Base-by-base conservation (phyloP, 2,797 vertebrate species). In the Microchirus variegatus region DNA sequence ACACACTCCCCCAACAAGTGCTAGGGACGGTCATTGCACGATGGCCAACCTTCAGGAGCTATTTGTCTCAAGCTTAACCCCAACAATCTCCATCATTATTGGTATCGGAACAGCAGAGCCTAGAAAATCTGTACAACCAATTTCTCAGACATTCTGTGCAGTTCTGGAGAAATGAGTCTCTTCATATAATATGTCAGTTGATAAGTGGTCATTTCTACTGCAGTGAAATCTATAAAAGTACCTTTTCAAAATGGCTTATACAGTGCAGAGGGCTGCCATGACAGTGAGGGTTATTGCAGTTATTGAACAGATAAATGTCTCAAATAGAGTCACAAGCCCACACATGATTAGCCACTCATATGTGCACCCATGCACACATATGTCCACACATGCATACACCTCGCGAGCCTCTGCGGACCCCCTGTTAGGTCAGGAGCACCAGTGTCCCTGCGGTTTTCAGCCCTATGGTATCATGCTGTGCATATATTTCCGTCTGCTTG, bases 401-500 rank as follows among this genome's bases (percentile, higher is more conserved):
- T 77, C 63, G 15, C 58, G 56, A 55, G 72, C 70, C 63, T 70
- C 69, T 26, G 57, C 11, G 56, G 80, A 83, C 87, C 87, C 84
- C 88, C 89, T 19, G 75, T 83, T 85, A 81, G 83, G 75, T 81
- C 85, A 82, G 82, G 79, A 89, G 84, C 75, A 80, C 84, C 82
- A 67, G 86, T 83, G 66, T 84, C 89, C 89, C 87, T 46, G 79
- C 69, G 77, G 89, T 73, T 85, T 52, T 81, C 79, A 81, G 71
- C 75, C 78, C 88, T 73, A 67, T 67, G 77, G 86, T 89, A 82
- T 93, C 93, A 92, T 88, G 92, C 92, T 93, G 91, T 81, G 92
- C 87, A 82, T 89, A 93, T 93, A 93, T 94, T 92, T 88, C 83
- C 77, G 86, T 92, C 84, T 89, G 90, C 91, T 89, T 82, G 88